phyloP scores from a whole-genome alignment of 2,797 vertebrate species.

The Leontocebus nigricollis region DNA sequence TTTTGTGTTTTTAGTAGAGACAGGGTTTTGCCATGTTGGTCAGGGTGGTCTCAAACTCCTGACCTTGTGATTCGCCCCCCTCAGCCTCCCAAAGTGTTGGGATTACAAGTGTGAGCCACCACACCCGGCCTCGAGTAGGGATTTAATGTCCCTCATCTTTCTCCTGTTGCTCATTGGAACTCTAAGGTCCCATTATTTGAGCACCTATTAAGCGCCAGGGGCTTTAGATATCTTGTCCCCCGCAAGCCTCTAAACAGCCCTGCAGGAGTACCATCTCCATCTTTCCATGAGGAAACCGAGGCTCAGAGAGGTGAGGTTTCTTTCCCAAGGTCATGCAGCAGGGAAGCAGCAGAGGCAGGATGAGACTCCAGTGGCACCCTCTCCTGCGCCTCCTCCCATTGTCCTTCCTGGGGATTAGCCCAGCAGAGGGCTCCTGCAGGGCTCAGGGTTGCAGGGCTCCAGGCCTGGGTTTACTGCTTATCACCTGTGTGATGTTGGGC shows the following conservation, averaged over 20 bases:
- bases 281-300: background rate
- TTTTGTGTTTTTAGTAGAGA: no score
- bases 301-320: background rate
- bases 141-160: background rate
- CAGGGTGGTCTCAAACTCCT: no score
- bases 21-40: no score
- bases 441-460: accelerated
- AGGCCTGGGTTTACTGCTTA: background rate
- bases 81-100: no score
- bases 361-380: background rate
- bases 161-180: background rate
- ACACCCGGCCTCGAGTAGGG: no score
- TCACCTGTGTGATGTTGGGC: background rate
- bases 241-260: background rate
- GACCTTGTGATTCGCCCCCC: no score
- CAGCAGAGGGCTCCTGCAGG: background rate
- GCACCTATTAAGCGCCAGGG: background rate
- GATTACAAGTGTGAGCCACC: no score
- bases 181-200: background rate
- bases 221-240: background rate
- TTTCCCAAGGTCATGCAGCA: background rate
- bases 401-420: background rate
- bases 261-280: background rate
- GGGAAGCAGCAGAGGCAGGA: background rate
- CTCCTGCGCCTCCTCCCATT: accelerated